Conservation (phyloP, 1,140 invertebrate genomes). For the Dysdera silvatica region DNA sequence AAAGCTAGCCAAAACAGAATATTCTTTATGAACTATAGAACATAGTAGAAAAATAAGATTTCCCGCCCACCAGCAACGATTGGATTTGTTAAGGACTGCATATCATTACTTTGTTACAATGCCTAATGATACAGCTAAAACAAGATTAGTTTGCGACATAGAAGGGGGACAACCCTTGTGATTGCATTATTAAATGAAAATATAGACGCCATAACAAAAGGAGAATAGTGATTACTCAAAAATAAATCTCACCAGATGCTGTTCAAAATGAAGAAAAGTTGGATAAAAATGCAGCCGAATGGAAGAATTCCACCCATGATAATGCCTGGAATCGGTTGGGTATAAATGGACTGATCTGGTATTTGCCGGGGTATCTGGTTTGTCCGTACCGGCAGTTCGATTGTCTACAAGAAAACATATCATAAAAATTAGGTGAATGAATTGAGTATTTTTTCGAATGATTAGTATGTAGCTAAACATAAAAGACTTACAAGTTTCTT, state of each 20-base stretch:
- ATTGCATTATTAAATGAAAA: background rate
- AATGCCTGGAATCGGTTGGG: slow-evolving; percentile 74
- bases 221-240: background rate
- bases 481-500: slow-evolving; percentile 71
- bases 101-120: too few species aligned
- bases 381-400: slow-evolving; percentile 94
- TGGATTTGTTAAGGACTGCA: too few species aligned
- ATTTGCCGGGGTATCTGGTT: slow-evolving; percentile 98
- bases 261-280: slow-evolving; percentile 97
- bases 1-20: too few species aligned
- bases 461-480: background rate
- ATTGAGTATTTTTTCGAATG: background rate
- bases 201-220: background rate
- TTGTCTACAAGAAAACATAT: slow-evolving; percentile 52
- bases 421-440: background rate
- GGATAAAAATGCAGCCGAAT: slow-evolving; percentile 99
- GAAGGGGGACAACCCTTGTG: too few species aligned
- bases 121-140: too few species aligned
- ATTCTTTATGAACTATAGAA: too few species aligned
- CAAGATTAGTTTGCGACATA: too few species aligned
- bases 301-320: slow-evolving; percentile 97
- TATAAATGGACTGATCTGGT: slow-evolving; percentile 95
- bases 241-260: slow-evolving; percentile 71
- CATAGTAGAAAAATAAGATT: too few species aligned
- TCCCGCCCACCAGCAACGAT: too few species aligned